Base-by-base conservation (phyloP, 1,140 invertebrate genomes). In the Drosophila varians region DNA sequence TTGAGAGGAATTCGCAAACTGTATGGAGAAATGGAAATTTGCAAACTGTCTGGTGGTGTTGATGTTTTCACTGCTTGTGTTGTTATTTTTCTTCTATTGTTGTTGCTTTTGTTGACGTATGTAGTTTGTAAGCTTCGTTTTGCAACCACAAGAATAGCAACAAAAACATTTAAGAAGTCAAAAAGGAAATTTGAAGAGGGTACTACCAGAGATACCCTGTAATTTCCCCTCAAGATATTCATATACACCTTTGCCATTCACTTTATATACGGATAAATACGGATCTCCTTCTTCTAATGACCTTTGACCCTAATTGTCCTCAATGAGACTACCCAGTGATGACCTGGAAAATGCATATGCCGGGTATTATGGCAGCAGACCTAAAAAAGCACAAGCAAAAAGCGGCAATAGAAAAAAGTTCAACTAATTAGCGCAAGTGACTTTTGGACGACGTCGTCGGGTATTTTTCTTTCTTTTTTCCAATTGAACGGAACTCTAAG, bases 391-490 rank as follows among this genome's bases (percentile, higher is more conserved):
- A 65, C 54, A 40, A 53, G 18, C 40, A 56, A 19, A 25, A 18
- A 40, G 26, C 14, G 36, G 56, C 61, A 69, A 62, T 61, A 74
- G 49, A 38, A 83, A 72, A 78, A 75, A 68, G 79, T 79, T 86
- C 76, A 79, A 86, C 76, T 86, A 87, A 86, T 86, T 86, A 86
- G 82, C 80, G 62, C 82, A 80, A 86, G 82, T 80, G 82, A 86
- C 80, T 86, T 86, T 86, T 86, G 80, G 77, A 86, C 61, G 72
- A 9, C 9, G 28, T 31, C 28, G 28, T 31, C 34, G 19, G 14
- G 34, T 12, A 36, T 38, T 31, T 31, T 31, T 31, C 8, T 18
- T 18, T 11, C 9, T 19, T 40, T 55, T 40, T 58, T 61, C 4
- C 56, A 61, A 73, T 73, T 68, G 70, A 73, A 73, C 64, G 26